These are phyloP conservation scores for human (Homo sapiens) DNA, from an alignment of 2,113 vertebrate species.

Conservation along the genomic window GRCh38 chr19:31418001-31418500, in stretches of 20 bases:
- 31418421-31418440: neutral
- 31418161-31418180: neutral
- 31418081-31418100: too few species aligned
- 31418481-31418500: neutral
- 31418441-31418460: neutral
- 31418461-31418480: neutral
- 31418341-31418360: neutral
- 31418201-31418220: neutral
- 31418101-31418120: neutral
- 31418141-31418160: fast-evolving
- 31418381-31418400: neutral
- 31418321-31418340: too few species aligned
- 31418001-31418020: fast-evolving
- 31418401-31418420: neutral
- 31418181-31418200: neutral
- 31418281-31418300: fast-evolving
- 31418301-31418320: fast-evolving
- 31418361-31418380: neutral
- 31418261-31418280: fast-evolving
- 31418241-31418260: neutral
- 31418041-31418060: neutral
- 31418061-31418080: too few species aligned
- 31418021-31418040: fast-evolving
- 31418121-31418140: neutral
- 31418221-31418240: too few species aligned